Evolutionary conservation across 2,113 vertebrate genomes (phyloP).

Genomic region (Lathamus discolor): DNA sequence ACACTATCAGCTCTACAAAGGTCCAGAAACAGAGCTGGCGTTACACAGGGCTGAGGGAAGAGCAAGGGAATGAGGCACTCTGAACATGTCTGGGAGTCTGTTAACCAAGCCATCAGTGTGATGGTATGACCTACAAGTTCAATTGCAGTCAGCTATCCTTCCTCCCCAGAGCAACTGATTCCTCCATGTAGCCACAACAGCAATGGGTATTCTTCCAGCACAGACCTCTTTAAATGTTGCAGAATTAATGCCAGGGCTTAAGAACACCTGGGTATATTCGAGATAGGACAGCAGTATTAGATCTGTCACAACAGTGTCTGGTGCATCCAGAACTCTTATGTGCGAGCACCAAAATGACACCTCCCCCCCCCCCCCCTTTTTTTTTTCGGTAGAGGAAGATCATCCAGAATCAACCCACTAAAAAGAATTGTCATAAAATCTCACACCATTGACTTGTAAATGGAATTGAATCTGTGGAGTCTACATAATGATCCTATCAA

Average conservation of each 20-base stretch:
- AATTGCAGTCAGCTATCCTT: background rate
- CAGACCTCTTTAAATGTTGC: background rate
- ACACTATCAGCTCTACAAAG: background rate
- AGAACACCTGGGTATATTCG: background rate
- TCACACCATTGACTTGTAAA: constrained; percentile 85
- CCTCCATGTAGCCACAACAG: background rate
- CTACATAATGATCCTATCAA: constrained; percentile 80
- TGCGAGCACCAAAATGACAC: background rate
- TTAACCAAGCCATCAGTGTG: background rate
- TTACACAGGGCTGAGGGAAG: background rate
- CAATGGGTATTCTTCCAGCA: background rate
- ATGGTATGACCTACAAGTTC: background rate
- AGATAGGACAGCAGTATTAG: background rate
- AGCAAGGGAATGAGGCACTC: background rate
- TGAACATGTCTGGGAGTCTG: background rate
- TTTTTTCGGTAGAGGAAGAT: constrained; percentile 1
- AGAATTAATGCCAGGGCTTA: background rate
- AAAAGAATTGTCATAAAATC: constrained; percentile 78
- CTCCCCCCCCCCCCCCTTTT: background rate
- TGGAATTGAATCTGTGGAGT: constrained; percentile 78
- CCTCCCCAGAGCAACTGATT: background rate
- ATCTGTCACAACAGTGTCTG: background rate
- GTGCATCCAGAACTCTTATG: background rate
- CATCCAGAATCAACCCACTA: constrained; percentile 71
- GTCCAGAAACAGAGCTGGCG: background rate